Evolutionary conservation across 2,113 vertebrate genomes (phyloP).

Genomic region (Sander lucioperca): DNA sequence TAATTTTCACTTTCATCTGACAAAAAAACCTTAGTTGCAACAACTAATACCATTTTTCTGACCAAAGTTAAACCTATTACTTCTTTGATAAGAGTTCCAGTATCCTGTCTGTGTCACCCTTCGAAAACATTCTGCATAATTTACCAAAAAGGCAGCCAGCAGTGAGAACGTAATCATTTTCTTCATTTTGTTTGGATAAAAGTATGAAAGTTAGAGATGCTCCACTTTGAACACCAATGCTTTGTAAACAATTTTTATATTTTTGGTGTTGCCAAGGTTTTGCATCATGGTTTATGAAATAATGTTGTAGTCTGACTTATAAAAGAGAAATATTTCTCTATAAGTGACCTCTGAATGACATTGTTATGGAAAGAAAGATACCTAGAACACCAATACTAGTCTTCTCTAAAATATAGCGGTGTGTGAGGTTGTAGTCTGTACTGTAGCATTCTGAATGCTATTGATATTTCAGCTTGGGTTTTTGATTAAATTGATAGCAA

Average conservation of each 20-base stretch:
- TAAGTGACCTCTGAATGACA: neutral
- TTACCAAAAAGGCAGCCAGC: neutral
- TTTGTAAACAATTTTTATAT: neutral
- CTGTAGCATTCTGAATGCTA: conserved; percentile 48
- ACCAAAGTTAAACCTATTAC: neutral
- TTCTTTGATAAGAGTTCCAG: neutral
- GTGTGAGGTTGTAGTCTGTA: neutral
- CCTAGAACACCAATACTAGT: too few relatives aligned
- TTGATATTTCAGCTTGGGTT: conserved; percentile 29
- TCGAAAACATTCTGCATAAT: neutral
- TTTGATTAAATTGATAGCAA: conserved; percentile 64
- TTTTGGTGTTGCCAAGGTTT: conserved; percentile 35
- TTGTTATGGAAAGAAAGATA: neutral
- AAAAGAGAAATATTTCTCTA: neutral
- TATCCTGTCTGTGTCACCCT: neutral
- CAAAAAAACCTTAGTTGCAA: neutral
- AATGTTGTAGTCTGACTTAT: conserved; percentile 9
- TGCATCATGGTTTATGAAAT: conserved; percentile 47
- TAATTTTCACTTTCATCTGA: neutral
- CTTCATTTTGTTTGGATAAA: conserved; percentile 1
- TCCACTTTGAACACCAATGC: neutral
- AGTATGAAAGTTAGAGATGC: neutral
- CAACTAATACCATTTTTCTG: neutral
- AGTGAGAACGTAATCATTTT: neutral
- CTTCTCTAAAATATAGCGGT: neutral